Base-by-base conservation (phyloP, 2,888 invertebrate genomes). In the Drosophila borealis region DNA sequence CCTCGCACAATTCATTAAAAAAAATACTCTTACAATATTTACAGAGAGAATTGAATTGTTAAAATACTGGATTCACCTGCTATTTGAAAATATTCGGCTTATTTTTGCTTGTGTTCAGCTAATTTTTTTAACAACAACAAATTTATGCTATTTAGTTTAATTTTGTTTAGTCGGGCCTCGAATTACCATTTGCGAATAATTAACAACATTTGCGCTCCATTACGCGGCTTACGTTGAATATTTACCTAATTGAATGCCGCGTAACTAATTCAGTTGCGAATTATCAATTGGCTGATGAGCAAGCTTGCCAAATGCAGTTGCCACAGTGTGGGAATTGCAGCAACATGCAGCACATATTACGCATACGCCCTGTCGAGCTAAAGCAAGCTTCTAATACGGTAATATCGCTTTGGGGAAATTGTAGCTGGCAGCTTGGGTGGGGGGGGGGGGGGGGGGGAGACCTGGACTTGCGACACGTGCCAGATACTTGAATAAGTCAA, bases 291-390 rank as follows among this genome's bases (percentile, higher is more conserved):
- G 29, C 29, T 29, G 29, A 29, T 29, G 29, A 14, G 21, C 37
- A 50, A 11, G 41, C 53, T 59, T 41, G n/a, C 10, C 21, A 51
- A 69, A 60, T 80, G 48, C 57, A 62, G 54, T 65, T 64, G 62
- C 21, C 57, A 37, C n/a, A n/a, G 17, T 8, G 3, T 13, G 14
- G n/a, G n/a, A 4, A n/a, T 13, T 10, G 48, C 6, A 33, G 11
- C 17, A 21, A 2, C 19, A 51, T 39, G 51, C 46, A 57, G 25
- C 59, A 19, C 41, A 68, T 57, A 70, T 67, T 54, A 68, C 66
- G 50, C 70, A 82, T 80, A 78, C 83, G 86, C 54, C 75, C 50
- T 41, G 83, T 68, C 34, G 66, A 48, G 49, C 63, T 56, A 60
- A 48, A 41, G 45, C 36, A 37, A 74, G 57, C 48, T 51, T 64